Conservation (phyloP, 2,113 vertebrate genomes). For the Tonatia bakeri region DNA sequence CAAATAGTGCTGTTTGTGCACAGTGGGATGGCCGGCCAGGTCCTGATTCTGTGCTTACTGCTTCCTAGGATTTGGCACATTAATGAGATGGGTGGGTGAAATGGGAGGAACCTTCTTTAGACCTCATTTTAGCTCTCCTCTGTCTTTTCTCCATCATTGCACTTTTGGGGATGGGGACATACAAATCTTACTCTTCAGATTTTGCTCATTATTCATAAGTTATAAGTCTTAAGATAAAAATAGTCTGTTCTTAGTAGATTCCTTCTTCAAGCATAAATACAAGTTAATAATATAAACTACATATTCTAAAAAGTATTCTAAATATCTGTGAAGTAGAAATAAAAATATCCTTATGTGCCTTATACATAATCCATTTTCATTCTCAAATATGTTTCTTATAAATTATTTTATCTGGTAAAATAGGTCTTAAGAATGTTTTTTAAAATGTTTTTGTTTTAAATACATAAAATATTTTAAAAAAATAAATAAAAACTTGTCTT, state of each 20-base stretch:
- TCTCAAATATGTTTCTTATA: not conserved
- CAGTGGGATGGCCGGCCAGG: not conserved
- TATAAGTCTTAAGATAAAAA: not conserved
- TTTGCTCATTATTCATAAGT: not conserved
- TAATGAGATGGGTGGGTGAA: not conserved
- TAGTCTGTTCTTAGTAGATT: not conserved
- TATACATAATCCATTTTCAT: not conserved
- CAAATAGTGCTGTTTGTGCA: slow-evolving; percentile 28
- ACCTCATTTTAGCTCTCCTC: not conserved
- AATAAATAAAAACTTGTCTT: not conserved
- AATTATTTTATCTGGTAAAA: not conserved
- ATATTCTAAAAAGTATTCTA: not conserved
- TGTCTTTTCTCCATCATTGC: not conserved
- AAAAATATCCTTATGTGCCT: not conserved
- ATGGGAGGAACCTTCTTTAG: not conserved
- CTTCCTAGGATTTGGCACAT: not conserved
- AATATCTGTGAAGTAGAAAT: not conserved
- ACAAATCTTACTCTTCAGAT: not conserved
- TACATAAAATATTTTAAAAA: not conserved
- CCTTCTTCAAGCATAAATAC: not conserved
- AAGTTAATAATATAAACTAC: not conserved
- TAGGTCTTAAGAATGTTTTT: not conserved
- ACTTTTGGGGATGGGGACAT: not conserved
- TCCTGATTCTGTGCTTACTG: slow-evolving; percentile 22
- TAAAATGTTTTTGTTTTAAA: slow-evolving; percentile 7